Percentiles rank a stretch among this genome's conserved stretches.
These are phyloP conservation scores for Montipora sp. DNA, from an alignment of 64 coral and sea anemone species.

Conservation along the genomic window DNA sequence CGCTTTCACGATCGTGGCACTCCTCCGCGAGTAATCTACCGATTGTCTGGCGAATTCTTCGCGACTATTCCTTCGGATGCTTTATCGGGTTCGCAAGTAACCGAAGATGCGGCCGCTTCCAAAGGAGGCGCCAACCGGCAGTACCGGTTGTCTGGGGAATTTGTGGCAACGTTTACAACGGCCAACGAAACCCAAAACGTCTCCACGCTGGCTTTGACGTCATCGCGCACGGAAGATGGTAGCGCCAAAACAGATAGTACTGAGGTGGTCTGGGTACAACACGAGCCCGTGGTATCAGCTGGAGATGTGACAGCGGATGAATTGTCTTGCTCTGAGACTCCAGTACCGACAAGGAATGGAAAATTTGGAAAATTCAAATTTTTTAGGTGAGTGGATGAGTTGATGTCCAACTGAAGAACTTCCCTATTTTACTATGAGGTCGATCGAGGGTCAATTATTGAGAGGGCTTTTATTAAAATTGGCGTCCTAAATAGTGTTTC, in stretches of 20 bases:
- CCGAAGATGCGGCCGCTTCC: constrained; percentile 21
- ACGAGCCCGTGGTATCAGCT: constrained; percentile 74
- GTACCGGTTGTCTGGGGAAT: constrained; percentile 71
- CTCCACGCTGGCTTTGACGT: constrained; percentile 32
- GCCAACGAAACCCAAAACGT: constrained; percentile 29
- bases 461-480: too few species aligned
- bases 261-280: constrained; percentile 75
- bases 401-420: not conserved
- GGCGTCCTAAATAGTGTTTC: not conserved
- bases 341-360: constrained; percentile 58
- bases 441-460: too few species aligned
- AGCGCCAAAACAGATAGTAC: constrained; percentile 46
- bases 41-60: constrained; percentile 79
- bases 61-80: constrained; percentile 70
- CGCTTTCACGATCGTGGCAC: constrained; percentile 68
- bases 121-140: constrained; percentile 24
- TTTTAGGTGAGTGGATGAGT: constrained; percentile 46
- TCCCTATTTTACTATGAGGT: not conserved
- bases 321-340: constrained; percentile 64
- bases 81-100: not conserved
- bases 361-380: constrained; percentile 59
- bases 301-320: constrained; percentile 87
- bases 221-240: constrained; percentile 38
- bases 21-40: constrained; percentile 77
- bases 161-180: constrained; percentile 69